phyloP scores from a whole-genome alignment of 2,888 invertebrate genomes.

The Plebejus melissa region DNA sequence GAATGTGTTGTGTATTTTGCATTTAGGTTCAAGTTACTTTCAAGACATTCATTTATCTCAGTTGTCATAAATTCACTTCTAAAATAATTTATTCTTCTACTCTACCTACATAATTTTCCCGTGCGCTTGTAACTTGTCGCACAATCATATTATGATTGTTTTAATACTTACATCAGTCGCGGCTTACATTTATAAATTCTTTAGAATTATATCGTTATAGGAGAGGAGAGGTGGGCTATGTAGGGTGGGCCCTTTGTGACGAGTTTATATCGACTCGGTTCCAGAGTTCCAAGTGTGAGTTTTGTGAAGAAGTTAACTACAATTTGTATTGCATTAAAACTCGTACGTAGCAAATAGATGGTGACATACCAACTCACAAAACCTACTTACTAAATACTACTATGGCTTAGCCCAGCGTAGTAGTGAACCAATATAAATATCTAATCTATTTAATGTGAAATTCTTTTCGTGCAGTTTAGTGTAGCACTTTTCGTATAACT shows the following conservation, averaged over 20 bases:
- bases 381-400: too few species aligned
- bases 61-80: not conserved
- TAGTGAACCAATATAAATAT: too few species aligned
- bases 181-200: conserved; percentile 14
- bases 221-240: not conserved
- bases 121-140: conserved; percentile 19
- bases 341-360: not conserved
- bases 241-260: not conserved
- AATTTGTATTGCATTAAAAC: too few species aligned
- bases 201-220: conserved; percentile 21
- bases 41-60: not conserved
- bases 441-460: too few species aligned
- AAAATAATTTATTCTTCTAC: not conserved
- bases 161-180: conserved; percentile 22
- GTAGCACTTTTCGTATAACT: too few species aligned
- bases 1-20: too few species aligned
- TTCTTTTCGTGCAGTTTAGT: too few species aligned
- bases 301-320: not conserved
- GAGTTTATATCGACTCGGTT: not conserved
- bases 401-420: too few species aligned
- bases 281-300: not conserved
- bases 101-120: not conserved
- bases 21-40: too few species aligned
- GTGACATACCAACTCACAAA: not conserved
- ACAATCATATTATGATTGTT: not conserved